These are phyloP conservation scores for Camptogramma bilineatum DNA, from an alignment of 2,888 invertebrate genomes.

Conservation along the genomic window DNA sequence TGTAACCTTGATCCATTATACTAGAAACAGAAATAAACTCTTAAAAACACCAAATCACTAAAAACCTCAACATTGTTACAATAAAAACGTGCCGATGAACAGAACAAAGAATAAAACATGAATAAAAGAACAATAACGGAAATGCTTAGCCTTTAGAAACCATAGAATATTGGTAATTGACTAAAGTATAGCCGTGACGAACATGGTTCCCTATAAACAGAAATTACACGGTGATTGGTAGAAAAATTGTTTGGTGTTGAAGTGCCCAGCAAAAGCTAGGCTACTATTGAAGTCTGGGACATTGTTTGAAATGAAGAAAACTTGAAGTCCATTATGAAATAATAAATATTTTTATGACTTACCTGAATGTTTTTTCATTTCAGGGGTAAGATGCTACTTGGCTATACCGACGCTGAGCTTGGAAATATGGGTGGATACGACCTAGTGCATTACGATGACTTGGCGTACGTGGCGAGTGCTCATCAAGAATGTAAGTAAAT, in stretches of 20 bases:
- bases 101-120: conserved; percentile 34
- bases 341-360: too few relatives aligned
- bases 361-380: conserved; percentile 49
- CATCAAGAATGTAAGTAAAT: conserved; percentile 97
- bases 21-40: background rate
- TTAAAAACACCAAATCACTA: conserved; percentile 15
- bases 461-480: conserved; percentile 98
- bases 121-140: conserved; percentile 44
- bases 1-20: background rate
- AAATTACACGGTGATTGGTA: conserved; percentile 46
- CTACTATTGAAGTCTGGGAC: too few relatives aligned
- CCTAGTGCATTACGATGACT: conserved; percentile 98
- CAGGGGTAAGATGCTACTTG: conserved; percentile 97
- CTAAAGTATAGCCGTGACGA: conserved; percentile 48
- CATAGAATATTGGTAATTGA: conserved; percentile 60
- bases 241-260: conserved; percentile 34
- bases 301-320: too few relatives aligned
- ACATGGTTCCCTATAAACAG: conserved; percentile 51
- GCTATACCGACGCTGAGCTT: conserved; percentile 96
- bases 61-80: conserved; percentile 38
- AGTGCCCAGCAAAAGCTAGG: conserved; percentile 11
- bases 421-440: conserved; percentile 98
- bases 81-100: conserved; percentile 43
- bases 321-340: too few relatives aligned
- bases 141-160: conserved; percentile 49